Percentiles rank a stretch among this genome's conserved stretches.
These are phyloP conservation scores for Heliothis subflexa DNA, from an alignment of 1,140 invertebrate species.

Conservation along the genomic window DNA sequence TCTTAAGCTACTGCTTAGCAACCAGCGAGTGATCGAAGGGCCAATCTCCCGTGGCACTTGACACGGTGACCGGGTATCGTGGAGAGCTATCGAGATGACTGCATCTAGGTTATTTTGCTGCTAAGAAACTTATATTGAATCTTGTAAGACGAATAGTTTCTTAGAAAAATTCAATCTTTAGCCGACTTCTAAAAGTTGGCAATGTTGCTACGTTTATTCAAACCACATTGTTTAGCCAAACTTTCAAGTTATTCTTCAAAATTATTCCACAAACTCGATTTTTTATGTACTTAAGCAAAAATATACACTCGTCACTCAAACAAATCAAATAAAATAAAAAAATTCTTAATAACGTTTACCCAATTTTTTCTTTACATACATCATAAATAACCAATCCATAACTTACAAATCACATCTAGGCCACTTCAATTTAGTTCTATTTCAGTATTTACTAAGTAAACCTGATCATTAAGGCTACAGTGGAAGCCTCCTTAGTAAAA, in stretches of 20 bases:
- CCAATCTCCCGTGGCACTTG: conserved; percentile 44
- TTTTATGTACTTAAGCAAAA: too few relatives aligned
- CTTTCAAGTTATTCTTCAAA: too few relatives aligned
- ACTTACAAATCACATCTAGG: neutral
- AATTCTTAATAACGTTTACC: neutral
- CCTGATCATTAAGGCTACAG: conserved; percentile 4
- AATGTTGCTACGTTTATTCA: neutral
- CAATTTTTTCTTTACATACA: neutral
- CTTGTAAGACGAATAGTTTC: neutral
- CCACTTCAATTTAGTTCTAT: neutral
- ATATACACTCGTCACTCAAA: too few relatives aligned
- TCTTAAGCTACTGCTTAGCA: conserved; percentile 27
- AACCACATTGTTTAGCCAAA: too few relatives aligned
- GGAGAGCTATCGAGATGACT: conserved; percentile 19
- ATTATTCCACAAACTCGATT: too few relatives aligned
- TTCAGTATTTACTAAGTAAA: conserved; percentile 22
- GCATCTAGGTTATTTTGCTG: conserved; percentile 40
- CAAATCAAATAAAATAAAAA: too few relatives aligned
- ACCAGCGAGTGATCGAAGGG: conserved; percentile 29
- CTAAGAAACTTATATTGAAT: conserved; percentile 1
- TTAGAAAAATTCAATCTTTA: neutral
- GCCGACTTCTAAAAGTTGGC: neutral
- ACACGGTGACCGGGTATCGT: conserved; percentile 40
- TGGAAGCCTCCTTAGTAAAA: conserved; percentile 3
- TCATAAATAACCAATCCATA: neutral